Evolutionary conservation across 2,888 invertebrate species (phyloP), one percentile per base, ranked within the genome.

Genomic region (Itoplectis maculator): DNA sequence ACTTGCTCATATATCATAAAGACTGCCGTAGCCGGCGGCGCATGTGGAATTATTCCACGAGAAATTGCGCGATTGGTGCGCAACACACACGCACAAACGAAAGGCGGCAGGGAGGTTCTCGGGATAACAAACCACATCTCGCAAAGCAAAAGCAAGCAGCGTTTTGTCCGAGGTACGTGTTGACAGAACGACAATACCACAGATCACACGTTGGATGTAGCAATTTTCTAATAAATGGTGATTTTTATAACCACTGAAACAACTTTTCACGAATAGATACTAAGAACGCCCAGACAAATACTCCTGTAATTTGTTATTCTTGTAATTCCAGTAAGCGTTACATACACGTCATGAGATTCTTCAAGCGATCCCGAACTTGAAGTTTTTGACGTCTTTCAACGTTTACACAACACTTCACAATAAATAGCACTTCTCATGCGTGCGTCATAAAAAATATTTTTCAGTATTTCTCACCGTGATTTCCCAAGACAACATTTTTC

Each of bases 1-100:
- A 83, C 82, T 81, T 79, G 83, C 76, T 86, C 89, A 80, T 88
- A 89, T 86, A 89, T 89, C 88, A 89, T 81, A 68, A 49, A 51
- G 80, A 83, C 82, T 86, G 88, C 86, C 86, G 86, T 82, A 73
- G 81, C 81, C 73, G 51, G 65, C 86, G 86, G 83, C 89, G 84
- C 85, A 85, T 76, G 82, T 88, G 87, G 87, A 89, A 89, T 89
- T 86, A 89, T 89, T 84, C 69, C 74, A 56, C 69, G 73, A 77
- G 79, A 82, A 73, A 68, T 76, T 72, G 65, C 70, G 75, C 78
- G 56, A 82, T 78, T 74, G 73, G 72, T 61, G 29, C 9, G 40
- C 51, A 59, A 49, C 65, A 13, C 47, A 59, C 20, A 66, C 66
- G 29, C 18, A 11, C 29, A 18, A 35, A n/a, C 42, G 35, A 23